Conservation (phyloP, 2,888 invertebrate species). For the Microctonus aethiopoides region DNA sequence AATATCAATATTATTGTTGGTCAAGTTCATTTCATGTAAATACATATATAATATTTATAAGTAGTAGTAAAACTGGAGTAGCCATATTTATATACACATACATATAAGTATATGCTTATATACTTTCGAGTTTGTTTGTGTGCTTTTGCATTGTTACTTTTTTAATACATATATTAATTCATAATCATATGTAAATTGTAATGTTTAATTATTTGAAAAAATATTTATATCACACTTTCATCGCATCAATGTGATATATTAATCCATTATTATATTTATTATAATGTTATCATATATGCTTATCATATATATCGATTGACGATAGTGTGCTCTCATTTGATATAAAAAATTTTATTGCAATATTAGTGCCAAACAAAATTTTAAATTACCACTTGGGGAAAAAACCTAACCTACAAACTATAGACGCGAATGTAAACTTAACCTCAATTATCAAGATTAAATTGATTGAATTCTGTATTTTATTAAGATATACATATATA, state of each 20-base stretch:
- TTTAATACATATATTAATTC: too few relatives aligned
- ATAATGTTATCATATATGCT: neutral
- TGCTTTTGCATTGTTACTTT: too few relatives aligned
- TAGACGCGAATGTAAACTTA: too few relatives aligned
- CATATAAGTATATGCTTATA: too few relatives aligned
- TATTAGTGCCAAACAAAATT: too few relatives aligned
- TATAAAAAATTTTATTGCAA: neutral
- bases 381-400: neutral
- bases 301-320: neutral
- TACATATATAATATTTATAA: too few relatives aligned
- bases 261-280: neutral
- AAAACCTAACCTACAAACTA: neutral
- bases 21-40: slow-evolving; percentile 7
- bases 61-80: too few relatives aligned
- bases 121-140: too few relatives aligned
- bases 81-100: too few relatives aligned
- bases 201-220: too few relatives aligned
- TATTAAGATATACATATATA: too few relatives aligned
- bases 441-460: neutral
- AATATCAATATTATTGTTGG: neutral
- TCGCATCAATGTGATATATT: neutral
- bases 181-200: too few relatives aligned
- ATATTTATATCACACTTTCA: neutral
- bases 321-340: neutral
- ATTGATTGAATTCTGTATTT: neutral